Evolutionary conservation across 2,888 invertebrate genomes (phyloP).

Genomic region (Apodemia hepburni): DNA sequence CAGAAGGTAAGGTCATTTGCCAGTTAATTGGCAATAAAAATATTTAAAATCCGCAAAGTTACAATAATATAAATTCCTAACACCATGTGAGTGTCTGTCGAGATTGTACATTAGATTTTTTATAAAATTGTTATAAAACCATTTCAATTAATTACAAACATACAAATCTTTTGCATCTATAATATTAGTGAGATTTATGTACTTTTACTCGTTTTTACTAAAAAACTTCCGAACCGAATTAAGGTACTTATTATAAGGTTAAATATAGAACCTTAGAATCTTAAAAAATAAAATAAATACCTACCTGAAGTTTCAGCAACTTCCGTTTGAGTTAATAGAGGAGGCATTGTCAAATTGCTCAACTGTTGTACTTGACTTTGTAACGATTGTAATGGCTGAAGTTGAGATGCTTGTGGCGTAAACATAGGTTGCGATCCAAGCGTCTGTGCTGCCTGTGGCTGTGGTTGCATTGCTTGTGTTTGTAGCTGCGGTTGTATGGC

Average conservation of each 20-base stretch:
- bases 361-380: constrained; percentile 25
- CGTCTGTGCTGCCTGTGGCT: constrained; percentile 32
- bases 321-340: constrained; percentile 2
- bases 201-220: not conserved
- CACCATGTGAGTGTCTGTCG: too few relatives aligned
- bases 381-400: constrained; percentile 19
- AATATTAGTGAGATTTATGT: not conserved
- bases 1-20: too few relatives aligned
- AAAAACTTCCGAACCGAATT: not conserved
- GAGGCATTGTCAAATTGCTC: constrained; percentile 11
- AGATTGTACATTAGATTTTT: too few relatives aligned
- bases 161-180: not conserved
- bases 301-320: not conserved
- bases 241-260: not conserved
- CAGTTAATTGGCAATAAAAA: too few relatives aligned
- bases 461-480: constrained; percentile 29
- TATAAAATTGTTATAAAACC: too few relatives aligned
- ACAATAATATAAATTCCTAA: too few relatives aligned
- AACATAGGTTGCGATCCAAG: constrained; percentile 29
- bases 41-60: too few relatives aligned
- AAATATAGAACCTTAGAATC: not conserved
- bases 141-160: too few relatives aligned
- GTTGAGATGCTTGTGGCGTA: constrained; percentile 24
- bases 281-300: not conserved
- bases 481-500: constrained; percentile 24